These are phyloP conservation scores for Druceiella hillmani DNA, from an alignment of 2,888 invertebrate species.

Conservation along the genomic window DNA sequence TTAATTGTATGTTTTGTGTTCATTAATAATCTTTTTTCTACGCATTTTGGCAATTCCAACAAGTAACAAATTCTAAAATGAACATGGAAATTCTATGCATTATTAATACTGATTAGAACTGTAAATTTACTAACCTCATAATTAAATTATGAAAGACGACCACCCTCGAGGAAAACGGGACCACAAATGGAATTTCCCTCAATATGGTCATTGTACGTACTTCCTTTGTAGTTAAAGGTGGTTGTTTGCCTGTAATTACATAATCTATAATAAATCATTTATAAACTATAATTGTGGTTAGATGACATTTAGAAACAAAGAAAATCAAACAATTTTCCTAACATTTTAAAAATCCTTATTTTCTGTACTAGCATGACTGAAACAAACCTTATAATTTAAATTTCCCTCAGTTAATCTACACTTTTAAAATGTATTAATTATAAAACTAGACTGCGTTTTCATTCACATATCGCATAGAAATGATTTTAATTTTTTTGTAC, in stretches of 20 bases:
- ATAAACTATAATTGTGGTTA: not conserved
- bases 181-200: slow-evolving; percentile 90
- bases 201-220: slow-evolving; percentile 82
- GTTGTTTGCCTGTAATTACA: slow-evolving; percentile 62
- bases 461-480: too few relatives aligned
- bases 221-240: slow-evolving; percentile 83
- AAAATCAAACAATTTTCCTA: not conserved
- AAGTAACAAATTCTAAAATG: slow-evolving; percentile 28
- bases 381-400: too few relatives aligned
- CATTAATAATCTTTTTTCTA: too few relatives aligned
- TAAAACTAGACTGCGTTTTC: too few relatives aligned
- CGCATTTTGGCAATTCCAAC: too few relatives aligned
- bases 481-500: too few relatives aligned
- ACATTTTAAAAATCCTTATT: not conserved
- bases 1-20: too few relatives aligned
- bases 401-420: too few relatives aligned
- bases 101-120: slow-evolving; percentile 2
- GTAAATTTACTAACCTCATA: slow-evolving; percentile 31
- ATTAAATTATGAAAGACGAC: slow-evolving; percentile 73
- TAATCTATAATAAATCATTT: slow-evolving; percentile 7
- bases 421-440: too few relatives aligned
- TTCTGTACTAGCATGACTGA: too few relatives aligned
- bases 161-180: slow-evolving; percentile 87
- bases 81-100: slow-evolving; percentile 20
- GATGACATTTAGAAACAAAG: not conserved